phyloP scores from a whole-genome alignment of 2,797 vertebrate species.

The Numenius phaeopus region DNA sequence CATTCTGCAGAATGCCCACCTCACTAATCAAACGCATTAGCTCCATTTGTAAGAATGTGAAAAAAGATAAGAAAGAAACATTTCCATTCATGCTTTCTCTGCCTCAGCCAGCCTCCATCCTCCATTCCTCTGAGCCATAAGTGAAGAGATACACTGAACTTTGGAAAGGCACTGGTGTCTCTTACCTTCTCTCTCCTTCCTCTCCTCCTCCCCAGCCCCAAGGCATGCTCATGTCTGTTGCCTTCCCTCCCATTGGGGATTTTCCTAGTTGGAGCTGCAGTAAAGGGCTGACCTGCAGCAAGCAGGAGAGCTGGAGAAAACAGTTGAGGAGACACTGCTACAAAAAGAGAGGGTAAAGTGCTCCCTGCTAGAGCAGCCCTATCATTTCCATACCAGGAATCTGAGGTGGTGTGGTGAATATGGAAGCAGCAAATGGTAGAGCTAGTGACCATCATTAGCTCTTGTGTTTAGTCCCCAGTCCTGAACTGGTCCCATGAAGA shows the following conservation, averaged over 20 bases:
- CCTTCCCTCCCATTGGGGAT: neutral
- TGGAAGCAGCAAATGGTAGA: neutral
- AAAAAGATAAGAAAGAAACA: neutral
- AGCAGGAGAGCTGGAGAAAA: neutral
- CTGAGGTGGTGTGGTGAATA: neutral
- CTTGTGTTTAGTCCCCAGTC: neutral
- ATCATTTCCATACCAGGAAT: neutral
- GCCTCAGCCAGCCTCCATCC: neutral
- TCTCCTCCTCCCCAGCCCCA: no score
- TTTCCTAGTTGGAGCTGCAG: neutral
- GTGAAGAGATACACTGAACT: neutral
- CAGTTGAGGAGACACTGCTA: neutral
- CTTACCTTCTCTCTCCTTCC: neutral
- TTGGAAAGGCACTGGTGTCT: neutral
- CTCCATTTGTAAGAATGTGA: neutral
- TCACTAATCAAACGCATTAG: neutral
- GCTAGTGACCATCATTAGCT: neutral
- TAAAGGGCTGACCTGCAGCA: neutral
- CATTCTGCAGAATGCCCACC: neutral
- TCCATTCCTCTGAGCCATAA: neutral
- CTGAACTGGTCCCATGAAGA: neutral
- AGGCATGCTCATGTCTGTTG: neutral
- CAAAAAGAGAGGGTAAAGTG: neutral
- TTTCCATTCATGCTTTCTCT: neutral
- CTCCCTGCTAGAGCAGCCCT: neutral